Evolutionary conservation across 2,888 invertebrate species (phyloP).

Genomic region (Drosophila histrio): DNA sequence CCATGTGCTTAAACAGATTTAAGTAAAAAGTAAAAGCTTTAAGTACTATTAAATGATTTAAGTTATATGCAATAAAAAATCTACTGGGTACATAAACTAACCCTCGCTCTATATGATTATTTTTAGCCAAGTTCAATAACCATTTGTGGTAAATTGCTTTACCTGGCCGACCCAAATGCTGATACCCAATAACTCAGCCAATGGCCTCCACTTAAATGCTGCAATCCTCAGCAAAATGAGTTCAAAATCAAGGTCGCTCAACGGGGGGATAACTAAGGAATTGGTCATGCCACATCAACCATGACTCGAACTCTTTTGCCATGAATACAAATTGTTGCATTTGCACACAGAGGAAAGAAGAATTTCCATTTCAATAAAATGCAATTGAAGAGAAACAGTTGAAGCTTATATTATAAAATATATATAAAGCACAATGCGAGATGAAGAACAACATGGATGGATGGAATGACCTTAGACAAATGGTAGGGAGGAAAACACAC

Average conservation of each 20-base stretch:
- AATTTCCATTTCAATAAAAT: constrained; percentile 70
- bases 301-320: constrained; percentile 40
- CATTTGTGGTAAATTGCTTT: constrained; percentile 12
- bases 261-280: constrained; percentile 1
- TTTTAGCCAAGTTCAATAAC: constrained; percentile 12
- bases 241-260: constrained; percentile 73
- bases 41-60: too few relatives aligned
- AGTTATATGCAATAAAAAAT: too few relatives aligned
- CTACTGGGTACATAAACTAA: neutral
- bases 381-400: constrained; percentile 42
- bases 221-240: constrained; percentile 60
- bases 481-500: neutral
- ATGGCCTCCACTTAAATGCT: constrained; percentile 59
- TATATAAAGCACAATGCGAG: constrained; percentile 44
- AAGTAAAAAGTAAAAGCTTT: too few relatives aligned
- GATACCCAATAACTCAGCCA: constrained; percentile 37
- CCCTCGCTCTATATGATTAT: constrained; percentile 20
- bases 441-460: constrained; percentile 46
- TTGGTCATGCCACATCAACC: constrained; percentile 54
- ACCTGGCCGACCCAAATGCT: constrained; percentile 25
- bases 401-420: constrained; percentile 64
- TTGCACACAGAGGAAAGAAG: constrained; percentile 40
- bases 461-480: constrained; percentile 54
- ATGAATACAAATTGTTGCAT: constrained; percentile 77
- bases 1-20: too few relatives aligned